Conservation (phyloP, 2,888 invertebrate species). For the Alloplasta piceator region DNA sequence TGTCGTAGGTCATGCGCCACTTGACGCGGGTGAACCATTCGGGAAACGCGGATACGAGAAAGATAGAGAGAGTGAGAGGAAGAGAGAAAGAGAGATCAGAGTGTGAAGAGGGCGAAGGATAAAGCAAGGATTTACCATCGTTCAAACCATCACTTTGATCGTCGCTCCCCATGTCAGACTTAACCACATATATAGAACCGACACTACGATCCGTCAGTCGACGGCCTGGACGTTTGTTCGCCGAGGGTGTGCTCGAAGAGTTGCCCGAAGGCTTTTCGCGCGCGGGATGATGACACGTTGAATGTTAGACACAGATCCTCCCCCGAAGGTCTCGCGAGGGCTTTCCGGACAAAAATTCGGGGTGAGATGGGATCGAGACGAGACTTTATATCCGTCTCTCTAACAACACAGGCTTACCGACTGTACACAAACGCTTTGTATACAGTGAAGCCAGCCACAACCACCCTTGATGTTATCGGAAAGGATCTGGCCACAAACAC, state of each 20-base stretch:
- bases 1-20: constrained; percentile 55
- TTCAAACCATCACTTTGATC: constrained; percentile 43
- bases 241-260: constrained; percentile 8
- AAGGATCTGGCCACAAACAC: constrained; percentile 78
- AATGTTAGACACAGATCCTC: background rate
- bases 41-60: background rate
- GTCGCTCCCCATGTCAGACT: background rate
- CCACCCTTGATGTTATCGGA: constrained; percentile 76
- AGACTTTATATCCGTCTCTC: constrained; percentile 52
- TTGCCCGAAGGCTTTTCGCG: constrained; percentile 16
- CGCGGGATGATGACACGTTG: constrained; percentile 4
- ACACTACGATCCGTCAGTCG: background rate
- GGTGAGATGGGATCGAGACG: constrained; percentile 30
- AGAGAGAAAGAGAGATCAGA: background rate
- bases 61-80: constrained; percentile 12
- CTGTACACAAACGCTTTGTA: constrained; percentile 37
- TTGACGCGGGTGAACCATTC: constrained; percentile 3
- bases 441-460: background rate
- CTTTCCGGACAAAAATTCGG: constrained; percentile 27
- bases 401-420: constrained; percentile 46
- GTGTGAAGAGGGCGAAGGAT: constrained; percentile 28
- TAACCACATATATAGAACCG: background rate
- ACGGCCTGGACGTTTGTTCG: constrained; percentile 9
- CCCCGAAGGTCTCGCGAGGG: constrained; percentile 41
- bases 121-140: constrained; percentile 45